These are phyloP conservation scores for Lepidonotus clava DNA, from an alignment of 2,888 invertebrate species.

Conservation along the genomic window DNA sequence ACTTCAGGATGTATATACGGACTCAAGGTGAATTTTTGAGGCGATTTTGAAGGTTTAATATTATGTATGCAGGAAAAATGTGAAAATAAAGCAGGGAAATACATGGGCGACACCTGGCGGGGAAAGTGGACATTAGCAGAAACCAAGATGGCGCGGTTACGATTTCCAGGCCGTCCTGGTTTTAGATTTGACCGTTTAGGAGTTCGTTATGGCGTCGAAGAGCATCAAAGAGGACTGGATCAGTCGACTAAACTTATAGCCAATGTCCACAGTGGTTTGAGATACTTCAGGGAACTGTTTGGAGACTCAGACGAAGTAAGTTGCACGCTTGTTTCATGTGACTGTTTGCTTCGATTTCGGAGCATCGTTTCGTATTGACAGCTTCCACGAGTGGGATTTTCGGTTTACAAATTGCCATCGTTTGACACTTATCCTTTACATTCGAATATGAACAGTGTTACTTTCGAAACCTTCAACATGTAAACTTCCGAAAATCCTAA, in stretches of 20 bases:
- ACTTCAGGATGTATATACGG: neutral
- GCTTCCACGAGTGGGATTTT: constrained; percentile 33
- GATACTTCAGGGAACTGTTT: constrained; percentile 74
- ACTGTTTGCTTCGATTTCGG: neutral
- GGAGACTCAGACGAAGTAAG: constrained; percentile 79
- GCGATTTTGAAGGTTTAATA: neutral
- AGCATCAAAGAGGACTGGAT: constrained; percentile 73
- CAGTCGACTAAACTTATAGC: constrained; percentile 74
- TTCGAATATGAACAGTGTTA: neutral
- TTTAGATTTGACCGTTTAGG: constrained; percentile 75
- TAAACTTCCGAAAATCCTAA: neutral
- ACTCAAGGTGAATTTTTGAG: neutral
- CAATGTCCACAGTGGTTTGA: constrained; percentile 74
- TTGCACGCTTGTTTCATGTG: constrained; percentile 8
- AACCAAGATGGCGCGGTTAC: constrained; percentile 78
- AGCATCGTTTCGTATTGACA: constrained; percentile 5
- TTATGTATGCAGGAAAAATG: constrained; percentile 44
- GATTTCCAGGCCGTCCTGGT: constrained; percentile 80
- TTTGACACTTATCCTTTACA: neutral
- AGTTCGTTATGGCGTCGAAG: constrained; percentile 69
- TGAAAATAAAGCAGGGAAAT: constrained; percentile 17
- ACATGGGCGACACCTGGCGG: constrained; percentile 8
- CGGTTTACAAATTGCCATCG: neutral
- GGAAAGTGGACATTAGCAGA: neutral
- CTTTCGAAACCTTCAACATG: neutral